Evolutionary conservation across 1,140 invertebrate genomes (phyloP).

Genomic region (Bombus polaris): DNA sequence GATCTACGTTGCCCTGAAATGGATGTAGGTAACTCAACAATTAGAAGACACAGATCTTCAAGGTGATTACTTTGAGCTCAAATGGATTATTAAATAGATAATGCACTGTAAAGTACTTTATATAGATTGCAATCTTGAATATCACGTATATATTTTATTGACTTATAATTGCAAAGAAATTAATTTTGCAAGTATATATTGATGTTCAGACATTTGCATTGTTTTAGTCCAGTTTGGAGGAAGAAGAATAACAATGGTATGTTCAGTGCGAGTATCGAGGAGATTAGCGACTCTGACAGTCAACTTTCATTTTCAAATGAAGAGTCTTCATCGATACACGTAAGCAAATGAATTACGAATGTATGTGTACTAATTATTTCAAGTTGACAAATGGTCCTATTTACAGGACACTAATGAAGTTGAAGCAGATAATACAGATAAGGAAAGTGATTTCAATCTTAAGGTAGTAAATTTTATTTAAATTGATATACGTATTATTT

Average conservation of each 20-base stretch:
- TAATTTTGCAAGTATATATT: constrained; percentile 39
- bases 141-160: neutral
- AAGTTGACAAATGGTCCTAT: neutral
- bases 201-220: constrained; percentile 71
- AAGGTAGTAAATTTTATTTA: constrained; percentile 70
- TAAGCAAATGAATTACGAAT: constrained; percentile 51
- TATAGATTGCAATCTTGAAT: neutral
- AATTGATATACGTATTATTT: neutral
- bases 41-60: constrained; percentile 74
- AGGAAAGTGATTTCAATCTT: constrained; percentile 81
- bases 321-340: constrained; percentile 79
- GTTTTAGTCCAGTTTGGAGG: constrained; percentile 82
- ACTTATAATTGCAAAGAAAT: neutral
- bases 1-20: constrained; percentile 78
- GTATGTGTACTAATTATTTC: neutral
- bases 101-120: neutral
- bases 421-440: constrained; percentile 77
- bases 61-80: constrained; percentile 73
- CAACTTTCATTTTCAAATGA: constrained; percentile 81
- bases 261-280: constrained; percentile 77
- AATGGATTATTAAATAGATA: neutral
- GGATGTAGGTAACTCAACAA: constrained; percentile 74
- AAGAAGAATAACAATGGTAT: constrained; percentile 81
- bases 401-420: constrained; percentile 76
- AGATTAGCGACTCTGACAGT: constrained; percentile 79